Evolutionary conservation across 1,140 invertebrate genomes (phyloP).

Genomic region (Eufriesea mexicana): DNA sequence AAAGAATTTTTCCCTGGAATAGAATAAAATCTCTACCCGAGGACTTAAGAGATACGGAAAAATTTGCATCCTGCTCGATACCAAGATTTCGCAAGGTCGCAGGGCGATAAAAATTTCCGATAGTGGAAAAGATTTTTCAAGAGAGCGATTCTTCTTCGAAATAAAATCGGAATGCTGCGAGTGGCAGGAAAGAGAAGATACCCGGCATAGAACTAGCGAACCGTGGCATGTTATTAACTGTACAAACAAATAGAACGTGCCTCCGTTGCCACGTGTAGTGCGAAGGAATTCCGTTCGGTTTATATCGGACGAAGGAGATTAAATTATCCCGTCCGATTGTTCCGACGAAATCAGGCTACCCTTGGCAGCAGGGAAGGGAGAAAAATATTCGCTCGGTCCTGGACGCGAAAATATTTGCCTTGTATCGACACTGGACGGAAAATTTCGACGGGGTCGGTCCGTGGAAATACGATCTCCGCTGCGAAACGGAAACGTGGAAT

Average conservation of each 20-base stretch:
- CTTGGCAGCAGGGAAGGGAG: rapidly evolving
- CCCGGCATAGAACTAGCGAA: not conserved
- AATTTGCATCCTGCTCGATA: too few relatives aligned
- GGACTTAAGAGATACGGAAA: too few relatives aligned
- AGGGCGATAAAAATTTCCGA: too few relatives aligned
- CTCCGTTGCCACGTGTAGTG: not conserved
- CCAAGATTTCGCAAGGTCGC: too few relatives aligned
- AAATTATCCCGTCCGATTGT: slow-evolving; percentile 11
- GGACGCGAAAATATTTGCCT: not conserved
- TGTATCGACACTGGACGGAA: not conserved
- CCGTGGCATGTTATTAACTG: not conserved
- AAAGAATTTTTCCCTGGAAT: too few relatives aligned
- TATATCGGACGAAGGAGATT: not conserved
- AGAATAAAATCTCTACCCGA: too few relatives aligned
- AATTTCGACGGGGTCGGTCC: not conserved
- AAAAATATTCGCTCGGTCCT: not conserved
- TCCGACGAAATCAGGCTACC: not conserved
- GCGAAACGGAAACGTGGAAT: not conserved
- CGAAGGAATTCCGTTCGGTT: not conserved
- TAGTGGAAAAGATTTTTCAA: too few relatives aligned
- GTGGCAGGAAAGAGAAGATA: not conserved
- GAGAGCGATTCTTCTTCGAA: too few relatives aligned
- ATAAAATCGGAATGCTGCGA: too few relatives aligned
- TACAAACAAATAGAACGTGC: not conserved
- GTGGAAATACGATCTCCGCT: not conserved